Evolutionary conservation across 2,797 vertebrate genomes (phyloP).

Genomic region (Chaetophractus vellerosus): DNA sequence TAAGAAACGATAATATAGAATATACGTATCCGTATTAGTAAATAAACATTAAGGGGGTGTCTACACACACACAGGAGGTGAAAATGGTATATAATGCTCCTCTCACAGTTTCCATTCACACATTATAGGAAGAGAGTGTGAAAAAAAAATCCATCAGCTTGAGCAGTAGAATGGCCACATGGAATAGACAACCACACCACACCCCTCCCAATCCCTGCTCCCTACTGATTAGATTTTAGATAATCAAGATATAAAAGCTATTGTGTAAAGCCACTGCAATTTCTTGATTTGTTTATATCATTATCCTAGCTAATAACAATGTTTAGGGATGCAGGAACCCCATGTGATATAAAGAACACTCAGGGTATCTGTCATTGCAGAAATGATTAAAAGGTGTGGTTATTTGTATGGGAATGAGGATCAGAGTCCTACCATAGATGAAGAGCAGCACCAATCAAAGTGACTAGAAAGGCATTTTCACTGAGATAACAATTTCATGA

Average conservation of each 20-base stretch:
- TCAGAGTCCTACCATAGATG: neutral
- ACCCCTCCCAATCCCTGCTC: neutral
- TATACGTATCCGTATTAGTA: neutral
- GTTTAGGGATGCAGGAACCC: neutral
- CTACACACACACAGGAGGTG: neutral
- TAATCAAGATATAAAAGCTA: neutral
- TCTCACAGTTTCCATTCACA: slow-evolving; percentile 17
- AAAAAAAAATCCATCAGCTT: neutral
- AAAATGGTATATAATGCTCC: neutral
- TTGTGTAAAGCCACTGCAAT: neutral
- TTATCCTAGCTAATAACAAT: neutral
- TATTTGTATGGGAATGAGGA: neutral
- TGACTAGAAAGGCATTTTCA: neutral
- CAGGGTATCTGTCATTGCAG: neutral
- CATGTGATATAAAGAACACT: neutral
- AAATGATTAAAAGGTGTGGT: neutral
- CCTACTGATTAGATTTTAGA: neutral
- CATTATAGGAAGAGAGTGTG: neutral
- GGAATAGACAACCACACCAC: neutral
- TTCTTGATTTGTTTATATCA: neutral
- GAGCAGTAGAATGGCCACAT: neutral
- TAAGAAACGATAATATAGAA: slow-evolving; percentile 52
- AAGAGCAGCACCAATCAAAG: neutral
- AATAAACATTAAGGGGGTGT: neutral
- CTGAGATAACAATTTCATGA: neutral